Base-by-base conservation (phyloP, 2,888 invertebrate genomes). In the Dichetophora obliterata region DNA sequence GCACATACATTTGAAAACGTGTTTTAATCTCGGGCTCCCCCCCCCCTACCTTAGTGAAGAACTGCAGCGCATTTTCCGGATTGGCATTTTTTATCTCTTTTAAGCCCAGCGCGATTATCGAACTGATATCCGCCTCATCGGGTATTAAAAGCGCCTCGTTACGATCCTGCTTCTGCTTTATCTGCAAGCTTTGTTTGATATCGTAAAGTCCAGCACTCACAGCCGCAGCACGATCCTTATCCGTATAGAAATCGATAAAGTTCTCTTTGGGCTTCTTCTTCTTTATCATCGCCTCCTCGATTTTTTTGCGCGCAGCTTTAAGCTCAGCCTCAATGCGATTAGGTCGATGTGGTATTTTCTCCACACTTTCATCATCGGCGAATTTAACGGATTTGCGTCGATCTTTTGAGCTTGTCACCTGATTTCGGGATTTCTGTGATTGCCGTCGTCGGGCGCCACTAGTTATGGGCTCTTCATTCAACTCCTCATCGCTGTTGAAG, bases 191-290 rank as follows among this genome's bases (percentile, higher is more conserved):
- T 81, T 95, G 94, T 85, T 97, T 97, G 79, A 97, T 96, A 86
- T 97, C 96, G 79, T 92, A 93, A n/a, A 93, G 94, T 0, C 89
- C 89, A 3, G 89, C 92, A 84, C 95, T 95, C 19, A 96, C 96
- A 0, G 96, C 96, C 0, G 97, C 96, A 0, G 96, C 97, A 6
- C 97, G 91, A 86, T 96, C 96, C 85, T 97, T 97, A 86, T 97
- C 97, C 24, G 96, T 96, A 85, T 96, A 97, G 27, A 95, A 89
- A 85, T 96, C 96, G 82, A 96, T 95, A 63, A 89, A 89, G 65
- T 87, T 86, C 73, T 89, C 89, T 75, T 86, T 86, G 2, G 86
- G 83, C 76, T 87, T 88, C 81, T 87, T 87, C 73, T 86, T 89
- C 77, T 86, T 87, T 19, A 84, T 71, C 48, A 84, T 71, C 57